A percentile compares a stretch with the other conserved stretches of the same genome.
These are phyloP conservation scores for Melanerpes formicivorus DNA, from an alignment of 2,113 vertebrate genomes.

Conservation along the genomic window DNA sequence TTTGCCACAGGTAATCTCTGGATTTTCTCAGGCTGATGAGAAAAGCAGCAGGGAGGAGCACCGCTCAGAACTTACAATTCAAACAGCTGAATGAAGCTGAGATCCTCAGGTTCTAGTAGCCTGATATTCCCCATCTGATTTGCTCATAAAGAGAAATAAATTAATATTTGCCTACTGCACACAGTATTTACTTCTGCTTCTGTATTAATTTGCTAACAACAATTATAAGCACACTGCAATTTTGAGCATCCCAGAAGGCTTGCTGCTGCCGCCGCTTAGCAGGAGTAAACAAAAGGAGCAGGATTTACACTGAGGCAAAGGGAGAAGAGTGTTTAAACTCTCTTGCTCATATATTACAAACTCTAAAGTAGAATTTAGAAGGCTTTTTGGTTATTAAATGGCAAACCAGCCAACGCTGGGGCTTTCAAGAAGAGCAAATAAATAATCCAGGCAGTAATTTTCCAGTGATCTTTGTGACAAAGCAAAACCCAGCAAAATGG, in stretches of 20 bases:
- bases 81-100: not conserved
- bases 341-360: too few species aligned
- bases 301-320: not conserved
- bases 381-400: constrained; percentile 1
- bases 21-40: not conserved
- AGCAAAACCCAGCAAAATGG: not conserved
- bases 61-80: not conserved
- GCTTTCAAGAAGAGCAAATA: not conserved
- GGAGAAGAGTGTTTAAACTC: not conserved
- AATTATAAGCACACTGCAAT: constrained; percentile 15
- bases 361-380: not conserved
- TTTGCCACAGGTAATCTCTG: not conserved
- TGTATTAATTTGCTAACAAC: constrained; percentile 34
- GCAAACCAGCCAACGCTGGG: not conserved
- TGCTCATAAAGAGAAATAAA: not conserved
- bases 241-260: constrained; percentile 13
- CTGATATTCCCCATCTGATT: not conserved
- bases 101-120: not conserved
- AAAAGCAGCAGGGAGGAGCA: not conserved
- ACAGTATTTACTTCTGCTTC: constrained; percentile 16
- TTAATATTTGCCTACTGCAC: not conserved
- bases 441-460: not conserved
- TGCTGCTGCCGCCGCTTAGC: not conserved
- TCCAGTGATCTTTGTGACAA: not conserved
- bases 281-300: constrained; percentile 22